phyloP scores from a whole-genome alignment of 1,140 invertebrate species.

The Mamestra configurata region DNA sequence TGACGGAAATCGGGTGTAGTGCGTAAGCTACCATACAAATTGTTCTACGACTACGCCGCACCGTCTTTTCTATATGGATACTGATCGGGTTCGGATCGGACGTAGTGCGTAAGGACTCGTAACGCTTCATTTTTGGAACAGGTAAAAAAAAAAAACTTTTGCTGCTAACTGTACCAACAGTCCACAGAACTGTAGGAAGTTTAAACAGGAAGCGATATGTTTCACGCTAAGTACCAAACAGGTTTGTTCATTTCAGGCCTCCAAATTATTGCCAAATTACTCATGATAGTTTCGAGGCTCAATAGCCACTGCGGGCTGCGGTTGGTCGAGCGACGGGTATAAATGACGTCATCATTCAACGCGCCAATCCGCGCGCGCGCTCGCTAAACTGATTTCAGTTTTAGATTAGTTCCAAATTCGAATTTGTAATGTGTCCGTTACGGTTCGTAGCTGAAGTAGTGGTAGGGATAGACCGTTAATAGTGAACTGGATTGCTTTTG shows the following conservation, averaged over 20 bases:
- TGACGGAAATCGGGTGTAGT: no score
- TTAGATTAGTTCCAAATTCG: conserved; percentile 73
- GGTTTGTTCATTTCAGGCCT: conserved; percentile 33
- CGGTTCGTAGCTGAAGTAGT: background rate
- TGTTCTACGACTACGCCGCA: no score
- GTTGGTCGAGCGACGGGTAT: conserved; percentile 70
- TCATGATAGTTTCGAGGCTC: conserved; percentile 41
- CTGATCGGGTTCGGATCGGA: no score
- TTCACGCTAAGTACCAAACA: background rate
- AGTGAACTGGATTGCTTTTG: background rate
- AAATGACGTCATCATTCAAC: conserved; percentile 77
- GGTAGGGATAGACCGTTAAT: background rate
- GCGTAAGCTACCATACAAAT: no score
- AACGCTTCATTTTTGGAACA: no score
- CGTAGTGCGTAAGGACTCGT: no score
- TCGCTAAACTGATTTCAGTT: conserved; percentile 74
- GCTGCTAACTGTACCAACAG: background rate
- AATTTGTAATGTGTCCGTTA: conserved; percentile 64
- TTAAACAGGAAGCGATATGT: background rate
- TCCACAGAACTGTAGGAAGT: background rate
- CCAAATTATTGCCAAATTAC: conserved; percentile 47
- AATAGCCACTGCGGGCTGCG: conserved; percentile 53
- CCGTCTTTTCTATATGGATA: no score
- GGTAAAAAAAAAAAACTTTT: no score
- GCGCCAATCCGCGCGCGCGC: conserved; percentile 68